Evolutionary conservation across 2,113 vertebrate genomes (phyloP).

Genomic region (Neolamprologus brichardi): DNA sequence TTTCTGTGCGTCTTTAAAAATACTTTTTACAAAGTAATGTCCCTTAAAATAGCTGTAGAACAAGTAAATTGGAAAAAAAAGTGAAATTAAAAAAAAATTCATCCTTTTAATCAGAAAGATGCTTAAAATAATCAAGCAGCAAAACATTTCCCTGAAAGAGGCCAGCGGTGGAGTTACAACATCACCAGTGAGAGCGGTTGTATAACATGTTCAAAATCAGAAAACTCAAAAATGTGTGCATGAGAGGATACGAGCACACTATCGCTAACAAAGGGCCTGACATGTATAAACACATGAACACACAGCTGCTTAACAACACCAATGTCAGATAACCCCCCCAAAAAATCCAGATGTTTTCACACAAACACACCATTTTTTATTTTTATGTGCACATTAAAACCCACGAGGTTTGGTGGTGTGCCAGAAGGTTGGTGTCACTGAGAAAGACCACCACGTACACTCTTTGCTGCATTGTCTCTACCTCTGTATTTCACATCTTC

Average conservation of each 20-base stretch:
- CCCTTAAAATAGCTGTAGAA: neutral
- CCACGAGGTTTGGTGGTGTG: constrained; percentile 7
- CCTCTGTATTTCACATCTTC: constrained; percentile 14
- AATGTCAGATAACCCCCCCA: neutral
- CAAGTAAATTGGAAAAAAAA: neutral
- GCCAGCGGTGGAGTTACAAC: neutral
- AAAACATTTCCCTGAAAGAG: neutral
- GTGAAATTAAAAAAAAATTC: neutral
- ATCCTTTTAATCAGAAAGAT: neutral
- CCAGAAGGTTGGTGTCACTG: constrained; percentile 18
- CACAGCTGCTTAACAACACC: neutral
- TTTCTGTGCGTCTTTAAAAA: neutral
- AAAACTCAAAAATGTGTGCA: constrained; percentile 1
- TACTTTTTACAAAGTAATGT: neutral
- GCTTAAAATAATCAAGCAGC: neutral
- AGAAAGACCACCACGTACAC: neutral
- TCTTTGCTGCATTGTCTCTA: neutral
- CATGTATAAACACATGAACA: neutral
- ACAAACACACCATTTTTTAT: neutral
- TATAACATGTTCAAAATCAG: constrained; percentile 4
- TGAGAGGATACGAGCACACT: constrained; percentile 11
- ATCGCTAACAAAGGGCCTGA: neutral
- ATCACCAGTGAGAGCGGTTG: neutral
- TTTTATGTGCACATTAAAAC: neutral
- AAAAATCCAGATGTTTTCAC: neutral